Evolutionary conservation across 2,888 invertebrate genomes (phyloP).

Genomic region (Dicroscelio sp.): DNA sequence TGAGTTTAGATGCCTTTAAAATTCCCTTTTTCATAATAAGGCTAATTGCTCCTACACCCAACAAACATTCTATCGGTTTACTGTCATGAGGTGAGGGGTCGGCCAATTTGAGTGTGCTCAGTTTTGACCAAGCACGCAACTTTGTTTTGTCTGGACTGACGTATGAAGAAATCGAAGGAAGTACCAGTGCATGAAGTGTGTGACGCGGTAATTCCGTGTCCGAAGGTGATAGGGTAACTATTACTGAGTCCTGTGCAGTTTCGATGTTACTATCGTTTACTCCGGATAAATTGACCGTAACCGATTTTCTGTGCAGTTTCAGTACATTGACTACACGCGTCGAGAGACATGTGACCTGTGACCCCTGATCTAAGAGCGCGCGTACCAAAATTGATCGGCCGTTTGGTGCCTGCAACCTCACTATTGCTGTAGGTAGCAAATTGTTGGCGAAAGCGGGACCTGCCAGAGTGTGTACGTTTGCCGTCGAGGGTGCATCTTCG

Average conservation of each 20-base stretch:
- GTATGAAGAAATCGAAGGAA: too few relatives aligned
- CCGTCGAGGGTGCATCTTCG: background rate
- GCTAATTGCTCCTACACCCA: background rate
- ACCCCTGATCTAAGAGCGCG: conserved; percentile 11
- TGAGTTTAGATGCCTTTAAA: background rate
- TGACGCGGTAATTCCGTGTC: background rate
- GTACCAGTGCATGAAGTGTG: too few relatives aligned
- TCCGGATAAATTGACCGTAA: background rate
- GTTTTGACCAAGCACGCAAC: background rate
- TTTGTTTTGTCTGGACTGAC: background rate
- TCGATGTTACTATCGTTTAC: background rate
- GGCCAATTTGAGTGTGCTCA: background rate
- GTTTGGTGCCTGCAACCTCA: background rate
- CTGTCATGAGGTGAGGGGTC: background rate
- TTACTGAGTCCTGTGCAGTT: background rate
- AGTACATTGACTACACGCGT: background rate
- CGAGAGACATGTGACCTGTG: background rate
- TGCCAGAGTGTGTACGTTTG: background rate
- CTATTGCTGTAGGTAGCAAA: background rate
- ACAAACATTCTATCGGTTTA: background rate
- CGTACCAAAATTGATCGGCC: conserved; percentile 13
- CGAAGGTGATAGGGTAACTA: background rate
- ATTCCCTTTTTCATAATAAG: background rate
- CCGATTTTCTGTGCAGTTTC: background rate
- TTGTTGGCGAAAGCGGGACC: background rate